Evolutionary conservation across 1,140 invertebrate species (phyloP).

Genomic region (Oryctes rhinoceros): DNA sequence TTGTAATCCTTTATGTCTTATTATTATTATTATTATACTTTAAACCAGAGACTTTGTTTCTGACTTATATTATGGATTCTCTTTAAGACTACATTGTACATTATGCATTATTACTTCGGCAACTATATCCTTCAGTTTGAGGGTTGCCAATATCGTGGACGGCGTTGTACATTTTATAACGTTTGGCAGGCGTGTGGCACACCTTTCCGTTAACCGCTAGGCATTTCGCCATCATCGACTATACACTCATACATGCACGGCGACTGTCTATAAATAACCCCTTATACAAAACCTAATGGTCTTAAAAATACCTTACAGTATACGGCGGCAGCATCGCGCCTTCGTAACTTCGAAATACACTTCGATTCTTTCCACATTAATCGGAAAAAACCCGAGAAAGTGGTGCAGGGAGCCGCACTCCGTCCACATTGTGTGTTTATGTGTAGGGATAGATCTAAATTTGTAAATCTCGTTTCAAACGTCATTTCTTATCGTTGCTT

Average conservation of each 20-base stretch:
- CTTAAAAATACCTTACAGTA: slow-evolving; percentile 3
- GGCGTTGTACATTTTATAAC: too few species aligned
- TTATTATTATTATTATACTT: too few species aligned
- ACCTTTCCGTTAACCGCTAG: slow-evolving; percentile 7
- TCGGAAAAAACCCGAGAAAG: slow-evolving; percentile 1
- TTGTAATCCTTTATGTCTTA: too few species aligned
- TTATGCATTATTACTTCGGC: too few species aligned
- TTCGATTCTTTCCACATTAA: neutral
- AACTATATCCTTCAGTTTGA: too few species aligned
- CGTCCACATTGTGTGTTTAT: neutral
- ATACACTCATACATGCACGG: neutral
- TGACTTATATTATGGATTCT: too few species aligned
- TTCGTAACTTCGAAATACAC: neutral
- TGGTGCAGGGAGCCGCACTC: neutral
- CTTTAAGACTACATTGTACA: too few species aligned
- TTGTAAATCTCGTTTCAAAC: too few species aligned
- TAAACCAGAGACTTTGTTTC: too few species aligned
- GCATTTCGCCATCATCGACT: slow-evolving; percentile 4
- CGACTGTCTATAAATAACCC: neutral
- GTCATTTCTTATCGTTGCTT: neutral
- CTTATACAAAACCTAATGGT: slow-evolving; percentile 2
- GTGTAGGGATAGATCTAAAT: neutral
- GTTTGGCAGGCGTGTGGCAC: neutral
- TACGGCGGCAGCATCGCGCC: neutral
- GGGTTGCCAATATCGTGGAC: too few species aligned